Evolutionary conservation across 1,140 invertebrate species (phyloP).

Genomic region (Cyclina sinensis): DNA sequence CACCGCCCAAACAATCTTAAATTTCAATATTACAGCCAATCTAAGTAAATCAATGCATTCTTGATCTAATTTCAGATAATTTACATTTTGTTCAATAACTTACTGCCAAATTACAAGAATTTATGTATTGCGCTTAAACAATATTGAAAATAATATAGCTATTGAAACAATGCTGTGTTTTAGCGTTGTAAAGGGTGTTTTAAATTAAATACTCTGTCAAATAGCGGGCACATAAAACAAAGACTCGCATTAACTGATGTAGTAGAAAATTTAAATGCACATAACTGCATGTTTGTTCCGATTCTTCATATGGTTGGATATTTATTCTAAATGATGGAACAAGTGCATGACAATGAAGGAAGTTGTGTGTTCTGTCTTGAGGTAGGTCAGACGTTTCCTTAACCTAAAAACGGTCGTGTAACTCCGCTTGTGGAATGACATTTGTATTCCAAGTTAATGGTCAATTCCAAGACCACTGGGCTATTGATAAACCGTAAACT

Average conservation of each 20-base stretch:
- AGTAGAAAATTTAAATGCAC: no score
- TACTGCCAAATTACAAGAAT: neutral
- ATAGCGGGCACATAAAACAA: no score
- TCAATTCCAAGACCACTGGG: no score
- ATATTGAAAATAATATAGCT: neutral
- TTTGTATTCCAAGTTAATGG: no score
- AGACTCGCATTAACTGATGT: no score
- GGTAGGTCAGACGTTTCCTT: no score
- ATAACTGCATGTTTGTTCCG: no score
- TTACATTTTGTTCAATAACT: slow-evolving; percentile 30
- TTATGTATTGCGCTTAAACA: neutral
- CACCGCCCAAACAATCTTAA: neutral
- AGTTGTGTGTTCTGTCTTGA: neutral
- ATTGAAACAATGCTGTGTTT: neutral
- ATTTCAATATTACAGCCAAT: slow-evolving; percentile 27
- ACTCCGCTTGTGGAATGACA: no score
- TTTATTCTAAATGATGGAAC: neutral
- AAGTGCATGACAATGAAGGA: neutral
- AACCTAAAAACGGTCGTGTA: no score
- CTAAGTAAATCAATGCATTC: slow-evolving; percentile 17
- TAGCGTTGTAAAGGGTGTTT: neutral
- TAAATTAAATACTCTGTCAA: no score
- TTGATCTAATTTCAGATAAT: slow-evolving; percentile 39
- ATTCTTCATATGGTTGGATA: no score
- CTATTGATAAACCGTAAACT: no score